Base-by-base conservation (phyloP, 2,113 vertebrate genomes). In the Aythya baeri region DNA sequence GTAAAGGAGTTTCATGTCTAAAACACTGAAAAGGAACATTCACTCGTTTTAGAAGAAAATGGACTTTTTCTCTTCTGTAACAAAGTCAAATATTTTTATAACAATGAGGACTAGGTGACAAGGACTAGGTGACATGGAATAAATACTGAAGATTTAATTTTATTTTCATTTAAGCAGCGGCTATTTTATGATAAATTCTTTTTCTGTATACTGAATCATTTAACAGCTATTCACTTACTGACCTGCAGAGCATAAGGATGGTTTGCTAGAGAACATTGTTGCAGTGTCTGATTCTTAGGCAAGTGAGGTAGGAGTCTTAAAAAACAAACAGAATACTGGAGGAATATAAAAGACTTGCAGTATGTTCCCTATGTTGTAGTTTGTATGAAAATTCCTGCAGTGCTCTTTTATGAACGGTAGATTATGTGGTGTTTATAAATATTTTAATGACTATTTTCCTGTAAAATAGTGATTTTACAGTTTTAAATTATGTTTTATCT, bases 361-460 rank as follows among this genome's bases (percentile, higher is more conserved):
- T 29, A 41, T 23, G 50, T 80, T 76, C n/a, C 8, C 26, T 74
- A 4, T 80, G 65, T 7, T 6, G 15, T 65, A 76, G 44, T 31
- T 89, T 36, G 21, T 66, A 55, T 70, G 67, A 87, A 79, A 94
- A 93, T 85, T 91, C 41, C 41, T 70, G 21, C 44, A 50, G 38
- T 91, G 74, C 14, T 79, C 36, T 82, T 87, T 83, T 70, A 72
- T 27, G 17, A 32, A 66, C 36, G 91, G 62, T 55, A 83, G 71
- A 73, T 89, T 63, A 84, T 88, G 61, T 67, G 50, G 6, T n/a
- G 16, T 83, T 94, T 82, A 72, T 75, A 75, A 91, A 88, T 82
- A 89, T 61, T 93, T 82, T 73, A 74, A 75, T 62, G 86, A 54
- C 46, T 84, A 27, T 29, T 44, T 18, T 63, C 68, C 55, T 61